phyloP scores from a whole-genome alignment of 1,140 invertebrate species.

The Phenacoccus solenopsis region DNA sequence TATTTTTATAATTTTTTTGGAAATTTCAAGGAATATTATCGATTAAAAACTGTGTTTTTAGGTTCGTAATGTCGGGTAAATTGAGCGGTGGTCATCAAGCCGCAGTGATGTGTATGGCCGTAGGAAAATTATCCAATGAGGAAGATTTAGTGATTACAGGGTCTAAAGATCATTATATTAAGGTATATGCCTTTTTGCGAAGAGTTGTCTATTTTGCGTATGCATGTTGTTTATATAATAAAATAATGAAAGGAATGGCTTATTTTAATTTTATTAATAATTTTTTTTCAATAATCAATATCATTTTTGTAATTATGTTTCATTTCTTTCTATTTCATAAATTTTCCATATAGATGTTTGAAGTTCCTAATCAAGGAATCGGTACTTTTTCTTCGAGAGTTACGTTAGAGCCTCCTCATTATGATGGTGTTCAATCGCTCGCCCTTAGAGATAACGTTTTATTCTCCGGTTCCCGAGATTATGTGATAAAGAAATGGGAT shows the following conservation, averaged over 20 bases:
- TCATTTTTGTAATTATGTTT: no score
- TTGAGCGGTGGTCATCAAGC: constrained; percentile 73
- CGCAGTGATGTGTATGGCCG: constrained; percentile 69
- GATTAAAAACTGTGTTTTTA: constrained; percentile 27
- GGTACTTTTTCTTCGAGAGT: constrained; percentile 47
- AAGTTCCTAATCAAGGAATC: constrained; percentile 41
- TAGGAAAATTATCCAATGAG: constrained; percentile 36
- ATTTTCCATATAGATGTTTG: constrained; percentile 41
- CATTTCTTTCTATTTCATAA: constrained; percentile 24
- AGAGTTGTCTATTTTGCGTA: no score
- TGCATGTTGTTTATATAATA: no score
- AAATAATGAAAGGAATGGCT: no score
- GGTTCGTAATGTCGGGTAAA: constrained; percentile 56
- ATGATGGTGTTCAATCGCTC: constrained; percentile 76
- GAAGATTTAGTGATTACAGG: constrained; percentile 62
- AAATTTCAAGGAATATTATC: neutral
- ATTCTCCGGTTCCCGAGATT: constrained; percentile 76
- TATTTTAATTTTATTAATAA: no score
- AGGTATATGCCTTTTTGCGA: no score
- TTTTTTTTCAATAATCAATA: no score
- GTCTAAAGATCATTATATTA: constrained; percentile 74
- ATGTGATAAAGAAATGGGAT: constrained; percentile 81
- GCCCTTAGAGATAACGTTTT: constrained; percentile 49
- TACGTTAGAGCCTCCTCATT: constrained; percentile 75
- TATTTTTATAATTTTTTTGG: constrained; percentile 19